Evolutionary conservation across 2,113 vertebrate genomes (phyloP).

Genomic region (Brienomyrus brachyistius): DNA sequence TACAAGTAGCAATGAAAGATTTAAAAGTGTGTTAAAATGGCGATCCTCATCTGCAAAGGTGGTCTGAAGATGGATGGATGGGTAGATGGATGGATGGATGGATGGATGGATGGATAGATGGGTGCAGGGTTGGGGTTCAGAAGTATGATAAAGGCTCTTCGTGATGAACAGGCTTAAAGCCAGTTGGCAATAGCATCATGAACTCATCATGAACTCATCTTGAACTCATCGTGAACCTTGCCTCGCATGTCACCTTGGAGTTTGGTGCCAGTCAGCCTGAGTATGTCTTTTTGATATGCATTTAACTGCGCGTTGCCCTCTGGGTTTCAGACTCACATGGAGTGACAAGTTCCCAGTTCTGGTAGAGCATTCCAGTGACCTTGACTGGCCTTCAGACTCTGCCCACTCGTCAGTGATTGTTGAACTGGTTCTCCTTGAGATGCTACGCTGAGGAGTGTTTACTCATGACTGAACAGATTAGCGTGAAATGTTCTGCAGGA

Average conservation of each 20-base stretch:
- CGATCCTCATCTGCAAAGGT: neutral
- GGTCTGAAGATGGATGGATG: neutral
- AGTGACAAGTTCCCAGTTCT: neutral
- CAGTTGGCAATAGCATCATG: neutral
- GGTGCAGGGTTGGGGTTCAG: neutral
- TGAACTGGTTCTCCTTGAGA: neutral
- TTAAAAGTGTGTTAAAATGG: neutral
- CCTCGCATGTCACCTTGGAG: neutral
- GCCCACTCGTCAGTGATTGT: neutral
- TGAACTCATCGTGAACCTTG: neutral
- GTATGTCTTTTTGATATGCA: neutral
- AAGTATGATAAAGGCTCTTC: neutral
- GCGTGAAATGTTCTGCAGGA: neutral
- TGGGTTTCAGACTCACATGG: neutral
- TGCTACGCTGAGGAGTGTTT: neutral
- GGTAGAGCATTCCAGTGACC: neutral
- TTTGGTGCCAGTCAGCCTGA: neutral
- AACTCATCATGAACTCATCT: too few species aligned
- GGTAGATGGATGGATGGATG: neutral
- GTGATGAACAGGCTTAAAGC: neutral
- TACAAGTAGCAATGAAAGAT: neutral
- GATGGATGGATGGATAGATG: neutral
- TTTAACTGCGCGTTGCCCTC: neutral
- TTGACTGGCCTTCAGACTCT: neutral
- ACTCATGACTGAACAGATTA: neutral